Percentiles rank a stretch among this genome's conserved stretches.
These are phyloP conservation scores for Clusia tigrina DNA, from an alignment of 2,888 invertebrate species.

Conservation along the genomic window DNA sequence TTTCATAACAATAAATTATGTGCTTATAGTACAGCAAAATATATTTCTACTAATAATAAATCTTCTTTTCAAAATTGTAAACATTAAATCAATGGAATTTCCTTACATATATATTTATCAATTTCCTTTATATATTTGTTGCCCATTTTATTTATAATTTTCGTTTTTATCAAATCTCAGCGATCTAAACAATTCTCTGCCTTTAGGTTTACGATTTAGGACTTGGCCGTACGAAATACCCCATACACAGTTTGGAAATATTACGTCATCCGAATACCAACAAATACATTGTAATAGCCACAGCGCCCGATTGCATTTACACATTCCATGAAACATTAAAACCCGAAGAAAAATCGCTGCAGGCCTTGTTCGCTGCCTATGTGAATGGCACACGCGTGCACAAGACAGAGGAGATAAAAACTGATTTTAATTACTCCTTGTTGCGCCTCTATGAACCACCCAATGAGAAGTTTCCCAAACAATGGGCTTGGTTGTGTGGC, in stretches of 20 bases:
- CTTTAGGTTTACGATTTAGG: conserved; percentile 93
- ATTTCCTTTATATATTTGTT: conserved; percentile 25
- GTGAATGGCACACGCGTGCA: conserved; percentile 49
- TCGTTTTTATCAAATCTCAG: no score
- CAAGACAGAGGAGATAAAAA: conserved; percentile 76
- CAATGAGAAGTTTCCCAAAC: conserved; percentile 73
- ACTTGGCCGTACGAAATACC: conserved; percentile 73
- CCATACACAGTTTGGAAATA: conserved; percentile 89
- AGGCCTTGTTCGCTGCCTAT: conserved; percentile 51
- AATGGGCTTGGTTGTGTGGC: conserved; percentile 89
- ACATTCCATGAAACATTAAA: conserved; percentile 84
- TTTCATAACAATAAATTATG: no score
- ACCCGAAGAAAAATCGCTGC: conserved; percentile 76
- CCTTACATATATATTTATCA: background rate
- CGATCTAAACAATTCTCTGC: no score
- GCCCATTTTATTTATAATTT: background rate
- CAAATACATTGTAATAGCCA: conserved; percentile 83
- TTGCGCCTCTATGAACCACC: conserved; percentile 80
- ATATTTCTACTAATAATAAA: background rate
- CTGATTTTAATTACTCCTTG: conserved; percentile 77
- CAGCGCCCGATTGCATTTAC: conserved; percentile 84
- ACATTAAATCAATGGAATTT: background rate
- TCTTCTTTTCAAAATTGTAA: conserved; percentile 5
- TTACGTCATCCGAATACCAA: conserved; percentile 76
- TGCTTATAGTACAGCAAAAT: conserved; percentile 55